phyloP scores from a whole-genome alignment of 2,888 invertebrate species.

The Scaptodrosophila latifasciaeformis region DNA sequence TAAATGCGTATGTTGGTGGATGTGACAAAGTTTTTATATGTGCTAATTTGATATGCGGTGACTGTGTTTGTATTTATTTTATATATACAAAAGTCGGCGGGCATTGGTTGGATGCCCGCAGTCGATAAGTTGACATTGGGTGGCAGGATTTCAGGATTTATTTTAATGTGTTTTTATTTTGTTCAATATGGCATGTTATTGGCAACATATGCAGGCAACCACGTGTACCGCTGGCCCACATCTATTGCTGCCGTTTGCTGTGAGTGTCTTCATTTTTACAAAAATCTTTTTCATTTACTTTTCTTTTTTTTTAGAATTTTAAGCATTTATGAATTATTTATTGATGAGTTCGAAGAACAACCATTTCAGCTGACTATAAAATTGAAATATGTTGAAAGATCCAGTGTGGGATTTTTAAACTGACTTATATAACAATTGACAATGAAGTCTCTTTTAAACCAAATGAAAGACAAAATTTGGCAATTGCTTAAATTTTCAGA shows the following conservation, averaged over 20 bases:
- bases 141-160: slow-evolving; percentile 50
- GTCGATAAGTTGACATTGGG: slow-evolving; percentile 22
- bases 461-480: too few species aligned
- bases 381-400: too few species aligned
- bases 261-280: background rate
- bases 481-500: too few species aligned
- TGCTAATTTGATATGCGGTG: slow-evolving; percentile 63
- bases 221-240: background rate
- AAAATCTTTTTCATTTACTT: too few species aligned
- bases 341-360: slow-evolving; percentile 22
- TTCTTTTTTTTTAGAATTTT: background rate
- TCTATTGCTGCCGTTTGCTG: too few species aligned
- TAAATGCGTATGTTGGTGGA: slow-evolving; percentile 4
- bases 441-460: too few species aligned
- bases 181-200: slow-evolving; percentile 44
- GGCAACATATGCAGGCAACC: slow-evolving; percentile 22
- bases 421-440: too few species aligned
- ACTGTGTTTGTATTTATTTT: slow-evolving; percentile 24
- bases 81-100: too few species aligned
- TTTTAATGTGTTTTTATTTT: slow-evolving; percentile 56
- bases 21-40: slow-evolving; percentile 29
- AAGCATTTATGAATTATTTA: slow-evolving; percentile 59
- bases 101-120: slow-evolving; percentile 5
- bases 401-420: too few species aligned
- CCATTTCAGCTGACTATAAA: too few species aligned